Evolutionary conservation across 2,888 invertebrate genomes (phyloP), one percentile per base, ranked within the genome.

Genomic region (Lasioglossum pauxillum): DNA sequence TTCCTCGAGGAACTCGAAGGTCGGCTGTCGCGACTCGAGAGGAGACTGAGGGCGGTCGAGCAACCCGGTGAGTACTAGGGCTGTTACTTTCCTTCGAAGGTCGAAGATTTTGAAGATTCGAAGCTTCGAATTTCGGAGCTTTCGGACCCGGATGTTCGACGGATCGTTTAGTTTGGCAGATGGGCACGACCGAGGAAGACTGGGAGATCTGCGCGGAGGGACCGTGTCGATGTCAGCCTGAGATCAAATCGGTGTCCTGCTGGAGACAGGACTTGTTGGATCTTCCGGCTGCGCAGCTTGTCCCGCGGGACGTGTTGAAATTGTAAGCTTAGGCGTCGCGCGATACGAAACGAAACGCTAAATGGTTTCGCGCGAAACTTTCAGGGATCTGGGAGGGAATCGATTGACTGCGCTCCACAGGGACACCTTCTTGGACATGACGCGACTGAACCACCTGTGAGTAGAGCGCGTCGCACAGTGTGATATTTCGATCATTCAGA

Each of bases 371-470:
- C 31, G 44, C 4, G 44, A 5, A 23, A 53, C 3, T 76, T 85
- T 67, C 95, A 98, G 98, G 81, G 98, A 98, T 92, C 95, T 98
- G 84, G 97, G 97, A 31, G 96, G 97, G 5, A 98, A 98, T 94
- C 96, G 96, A 89, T 94, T 98, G 80, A 96, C 96, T 23, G 97
- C 97, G 0, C 94, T 98, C 75, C 97, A 97, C 94, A 97, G 97
- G 93, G 96, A 97, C 85, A 96, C 97, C 0, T 97, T 98, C 93
- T 96, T 96, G 89, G 96, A 96, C 14, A 96, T 98, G 95, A 95
- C 96, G 5, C 96, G 96, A 41, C 95, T 98, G 5, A 96, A 92
- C 64, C 95, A 96, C 83, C 90, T 96, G 96, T 96, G 91, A 96
- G 95, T 95, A 75, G n/a, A 41, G 12, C 38, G 10, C 41, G 5